phyloP scores from a whole-genome alignment of 2,113 vertebrate genomes.

The Engraulis encrasicolus region DNA sequence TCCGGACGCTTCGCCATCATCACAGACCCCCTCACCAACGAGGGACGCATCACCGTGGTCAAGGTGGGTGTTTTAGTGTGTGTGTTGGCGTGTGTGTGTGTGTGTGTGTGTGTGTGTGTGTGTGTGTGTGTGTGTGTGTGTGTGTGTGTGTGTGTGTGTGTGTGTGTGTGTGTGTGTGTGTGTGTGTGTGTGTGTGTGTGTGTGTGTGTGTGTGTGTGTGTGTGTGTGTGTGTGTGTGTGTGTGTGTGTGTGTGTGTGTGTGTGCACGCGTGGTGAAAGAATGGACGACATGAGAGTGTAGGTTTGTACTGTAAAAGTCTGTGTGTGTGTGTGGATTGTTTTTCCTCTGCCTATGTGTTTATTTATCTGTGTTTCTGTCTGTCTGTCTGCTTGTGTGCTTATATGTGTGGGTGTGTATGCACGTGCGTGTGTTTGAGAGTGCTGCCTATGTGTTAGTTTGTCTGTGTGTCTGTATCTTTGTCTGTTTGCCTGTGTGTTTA shows the following conservation, averaged over 20 bases:
- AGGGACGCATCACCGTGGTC: conserved; percentile 93
- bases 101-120: neutral
- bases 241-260: conserved; percentile 20
- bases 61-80: conserved; percentile 76
- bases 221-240: neutral
- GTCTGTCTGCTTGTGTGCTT: neutral
- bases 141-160: neutral
- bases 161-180: neutral
- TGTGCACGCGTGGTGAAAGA: neutral
- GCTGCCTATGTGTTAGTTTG: neutral
- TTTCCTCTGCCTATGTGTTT: too few relatives aligned
- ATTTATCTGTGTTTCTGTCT: too few relatives aligned
- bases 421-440: neutral
- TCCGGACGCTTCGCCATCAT: conserved; percentile 87
- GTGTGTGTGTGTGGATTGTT: too few relatives aligned
- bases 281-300: too few relatives aligned
- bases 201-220: conserved; percentile 28
- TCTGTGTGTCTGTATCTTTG: neutral
- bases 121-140: neutral
- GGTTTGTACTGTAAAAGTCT: too few relatives aligned
- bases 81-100: conserved; percentile 61
- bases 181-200: neutral
- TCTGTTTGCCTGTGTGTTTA: neutral
- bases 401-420: neutral
- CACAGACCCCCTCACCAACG: conserved; percentile 91